These are phyloP conservation scores for Phylloscopus trochilus DNA, from an alignment of 2,113 vertebrate genomes.

Conservation along the genomic window DNA sequence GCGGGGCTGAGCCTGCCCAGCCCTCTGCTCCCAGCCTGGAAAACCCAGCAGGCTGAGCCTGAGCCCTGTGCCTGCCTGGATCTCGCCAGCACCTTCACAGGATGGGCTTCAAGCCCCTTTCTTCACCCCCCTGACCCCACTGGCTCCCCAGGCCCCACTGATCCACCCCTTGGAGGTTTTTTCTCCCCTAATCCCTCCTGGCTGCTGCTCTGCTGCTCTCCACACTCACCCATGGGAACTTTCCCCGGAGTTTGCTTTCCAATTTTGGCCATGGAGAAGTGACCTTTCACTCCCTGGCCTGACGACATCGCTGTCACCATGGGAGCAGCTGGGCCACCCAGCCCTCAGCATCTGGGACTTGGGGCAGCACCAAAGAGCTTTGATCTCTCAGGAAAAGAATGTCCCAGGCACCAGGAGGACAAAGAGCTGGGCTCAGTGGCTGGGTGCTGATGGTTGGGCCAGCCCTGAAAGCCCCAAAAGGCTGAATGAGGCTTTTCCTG, in stretches of 20 bases:
- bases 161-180: fast-evolving
- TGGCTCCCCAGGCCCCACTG: background rate
- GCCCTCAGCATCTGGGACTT: background rate
- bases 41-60: background rate
- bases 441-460: fast-evolving
- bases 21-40: background rate
- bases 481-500: background rate
- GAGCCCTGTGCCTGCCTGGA: background rate
- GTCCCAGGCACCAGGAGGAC: fast-evolving
- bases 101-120: no score
- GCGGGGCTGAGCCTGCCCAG: background rate
- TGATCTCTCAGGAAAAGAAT: background rate
- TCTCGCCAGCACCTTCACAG: background rate
- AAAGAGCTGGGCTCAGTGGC: fast-evolving
- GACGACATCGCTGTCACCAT: background rate
- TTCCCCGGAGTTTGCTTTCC: background rate
- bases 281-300: background rate
- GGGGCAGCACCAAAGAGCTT: background rate
- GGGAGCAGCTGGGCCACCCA: background rate
- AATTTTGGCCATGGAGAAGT: background rate
- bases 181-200: background rate
- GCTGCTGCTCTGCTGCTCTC: background rate
- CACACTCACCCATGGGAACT: background rate
- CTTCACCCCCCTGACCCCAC: fast-evolving
- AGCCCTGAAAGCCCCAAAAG: background rate